These are phyloP conservation scores for Aptenodytes patagonicus DNA, from an alignment of 2,113 vertebrate species.

Conservation along the genomic window DNA sequence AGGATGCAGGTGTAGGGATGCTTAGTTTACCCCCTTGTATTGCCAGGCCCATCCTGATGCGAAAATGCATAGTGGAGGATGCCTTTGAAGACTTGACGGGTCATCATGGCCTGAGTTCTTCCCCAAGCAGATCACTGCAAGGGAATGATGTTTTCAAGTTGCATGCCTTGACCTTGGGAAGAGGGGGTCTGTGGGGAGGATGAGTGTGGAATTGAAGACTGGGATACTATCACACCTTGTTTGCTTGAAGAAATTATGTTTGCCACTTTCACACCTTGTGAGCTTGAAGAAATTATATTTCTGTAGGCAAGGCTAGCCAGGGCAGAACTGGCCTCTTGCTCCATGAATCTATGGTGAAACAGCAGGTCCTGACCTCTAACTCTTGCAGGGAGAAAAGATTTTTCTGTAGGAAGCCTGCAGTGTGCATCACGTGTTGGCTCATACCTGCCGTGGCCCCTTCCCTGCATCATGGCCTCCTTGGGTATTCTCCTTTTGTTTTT, in stretches of 20 bases:
- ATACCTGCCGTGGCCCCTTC: fast-evolving
- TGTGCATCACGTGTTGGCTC: fast-evolving
- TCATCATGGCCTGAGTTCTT: neutral
- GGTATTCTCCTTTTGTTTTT: neutral
- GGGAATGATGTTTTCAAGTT: neutral
- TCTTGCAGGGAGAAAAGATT: neutral
- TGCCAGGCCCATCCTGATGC: neutral
- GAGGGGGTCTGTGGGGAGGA: neutral
- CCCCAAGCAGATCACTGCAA: neutral
- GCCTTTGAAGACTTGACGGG: neutral
- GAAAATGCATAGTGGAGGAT: neutral
- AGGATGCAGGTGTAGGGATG: neutral
- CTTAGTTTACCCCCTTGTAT: neutral
- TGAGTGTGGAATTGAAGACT: neutral
- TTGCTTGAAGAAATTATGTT: neutral
- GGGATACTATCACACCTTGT: neutral
- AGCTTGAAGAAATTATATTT: neutral
- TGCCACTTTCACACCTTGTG: neutral
- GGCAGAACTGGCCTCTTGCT: neutral
- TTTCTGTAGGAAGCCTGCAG: neutral
- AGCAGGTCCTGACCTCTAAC: neutral
- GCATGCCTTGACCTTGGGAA: neutral
- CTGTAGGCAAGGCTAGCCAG: neutral
- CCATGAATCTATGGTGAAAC: neutral
- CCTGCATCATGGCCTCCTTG: neutral